Evolutionary conservation across 30 jellyfish, hydroid and myxozoan species (phyloP).

Genomic region (Aurelia sp.): DNA sequence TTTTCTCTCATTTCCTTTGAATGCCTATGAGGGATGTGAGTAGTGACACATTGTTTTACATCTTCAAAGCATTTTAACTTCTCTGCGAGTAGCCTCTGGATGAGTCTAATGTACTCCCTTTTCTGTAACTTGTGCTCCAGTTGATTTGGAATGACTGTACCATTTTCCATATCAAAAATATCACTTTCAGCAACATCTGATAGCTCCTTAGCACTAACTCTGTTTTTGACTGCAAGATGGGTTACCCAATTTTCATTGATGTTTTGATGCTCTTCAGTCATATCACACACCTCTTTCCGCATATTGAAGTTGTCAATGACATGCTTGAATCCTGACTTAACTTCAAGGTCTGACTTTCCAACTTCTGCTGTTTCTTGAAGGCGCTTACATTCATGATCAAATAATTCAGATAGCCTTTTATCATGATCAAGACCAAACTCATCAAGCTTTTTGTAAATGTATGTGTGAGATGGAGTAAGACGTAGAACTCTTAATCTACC

Average conservation of each 20-base stretch:
- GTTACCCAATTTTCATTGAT: neutral
- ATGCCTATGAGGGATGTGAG: slow-evolving; percentile 23
- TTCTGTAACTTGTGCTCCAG: slow-evolving; percentile 7
- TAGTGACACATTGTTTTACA: neutral
- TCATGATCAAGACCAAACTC: slow-evolving; percentile 56
- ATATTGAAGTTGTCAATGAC: neutral
- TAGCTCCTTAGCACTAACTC: neutral
- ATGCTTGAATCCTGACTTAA: neutral
- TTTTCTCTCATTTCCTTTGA: slow-evolving; percentile 21
- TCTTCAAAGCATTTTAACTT: slow-evolving; percentile 10
- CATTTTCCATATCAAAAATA: neutral
- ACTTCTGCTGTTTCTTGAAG: neutral
- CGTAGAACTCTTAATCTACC: slow-evolving; percentile 20
- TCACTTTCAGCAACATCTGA: neutral
- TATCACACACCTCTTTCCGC: slow-evolving; percentile 13
- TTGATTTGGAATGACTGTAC: slow-evolving; percentile 2
- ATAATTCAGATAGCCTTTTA: neutral
- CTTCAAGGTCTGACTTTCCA: slow-evolving; percentile 1
- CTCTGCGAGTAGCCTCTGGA: slow-evolving; percentile 9
- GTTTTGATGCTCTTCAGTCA: slow-evolving; percentile 8
- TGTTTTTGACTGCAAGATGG: neutral
- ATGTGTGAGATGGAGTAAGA: slow-evolving; percentile 41
- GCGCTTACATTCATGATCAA: slow-evolving; percentile 12
- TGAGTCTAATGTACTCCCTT: slow-evolving; percentile 4
- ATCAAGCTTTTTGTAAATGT: slow-evolving; percentile 35